Base-by-base conservation (phyloP, 2,113 vertebrate genomes). In the Scophthalmus maximus region DNA sequence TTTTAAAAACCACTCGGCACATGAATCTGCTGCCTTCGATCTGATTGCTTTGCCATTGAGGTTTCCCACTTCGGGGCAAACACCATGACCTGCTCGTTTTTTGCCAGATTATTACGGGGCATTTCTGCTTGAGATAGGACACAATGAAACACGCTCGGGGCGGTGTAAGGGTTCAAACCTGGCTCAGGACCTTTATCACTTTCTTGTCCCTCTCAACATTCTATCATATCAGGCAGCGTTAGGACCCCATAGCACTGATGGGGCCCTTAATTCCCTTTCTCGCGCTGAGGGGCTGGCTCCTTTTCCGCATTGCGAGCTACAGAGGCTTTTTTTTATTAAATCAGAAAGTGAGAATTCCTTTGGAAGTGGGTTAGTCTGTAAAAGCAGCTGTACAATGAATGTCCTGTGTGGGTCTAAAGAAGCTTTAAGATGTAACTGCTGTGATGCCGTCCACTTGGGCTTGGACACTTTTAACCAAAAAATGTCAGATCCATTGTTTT, bases 31-130 rank as follows among this genome's bases (percentile, higher is more conserved):
- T 0, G 11, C 32, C 81, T 85, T 86, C 76, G 86, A 85, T 79
- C 83, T 85, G 86, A 91, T 88, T 70, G 83, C 81, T 29, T 30
- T 51, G 55, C 70, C 44, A 72, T 83, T 88, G 75, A 85, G 64
- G 66, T 68, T 77, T 80, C 38, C 66, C 75, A 83, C 63, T 72
- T 67, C 30, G 34, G 38, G 53, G 51, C 68, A 9, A 36, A 83
- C 51, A 42, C 77, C 78, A 26, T 71, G 62, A 87, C 72, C 82
- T 67, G 11, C 59, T 69, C 52, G 22, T 65, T 81, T n/a, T 87
- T 66, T 82, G 25, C 4, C 52, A 78, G 83, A 86, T 83, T 83
- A 87, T 86, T 72, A 50, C 17, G 20, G 26, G 25, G 3, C 42
- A 77, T 75, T 74, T 76, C 52, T 64, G 63, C 73, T 76, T 62